Evolutionary conservation across 2,888 invertebrate genomes (phyloP).

Genomic region (Sepioteuthis lessoniana): DNA sequence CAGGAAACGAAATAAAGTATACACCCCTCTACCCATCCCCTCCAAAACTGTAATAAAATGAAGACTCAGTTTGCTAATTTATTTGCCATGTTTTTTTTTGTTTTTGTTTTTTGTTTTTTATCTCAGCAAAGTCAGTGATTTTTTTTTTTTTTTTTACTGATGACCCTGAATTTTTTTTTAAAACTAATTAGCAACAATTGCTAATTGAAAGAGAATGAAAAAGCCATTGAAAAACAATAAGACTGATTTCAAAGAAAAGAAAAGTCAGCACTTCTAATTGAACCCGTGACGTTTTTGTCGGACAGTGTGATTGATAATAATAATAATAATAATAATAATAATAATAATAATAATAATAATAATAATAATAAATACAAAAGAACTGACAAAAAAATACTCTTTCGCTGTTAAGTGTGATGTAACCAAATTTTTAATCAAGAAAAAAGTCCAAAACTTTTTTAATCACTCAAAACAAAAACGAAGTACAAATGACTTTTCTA

Average conservation of each 20-base stretch:
- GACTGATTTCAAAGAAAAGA: background rate
- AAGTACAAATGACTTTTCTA: background rate
- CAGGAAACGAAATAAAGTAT: too few relatives aligned
- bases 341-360: too few relatives aligned
- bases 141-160: background rate
- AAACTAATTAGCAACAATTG: background rate
- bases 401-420: background rate
- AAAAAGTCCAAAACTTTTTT: background rate
- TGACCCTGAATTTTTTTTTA: background rate
- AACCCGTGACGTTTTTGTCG: background rate
- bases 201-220: background rate
- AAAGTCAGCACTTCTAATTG: background rate
- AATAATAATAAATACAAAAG: background rate
- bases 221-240: background rate
- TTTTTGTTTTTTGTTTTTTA: background rate
- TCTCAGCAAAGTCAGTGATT: background rate
- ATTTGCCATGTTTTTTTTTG: background rate
- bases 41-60: background rate
- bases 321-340: too few relatives aligned
- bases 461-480: background rate
- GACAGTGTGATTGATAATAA: background rate
- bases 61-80: background rate
- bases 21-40: too few relatives aligned
- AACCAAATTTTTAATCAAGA: background rate
- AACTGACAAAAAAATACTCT: background rate